phyloP scores from a whole-genome alignment of 2,888 invertebrate genomes.

The Neoscelio sp. region DNA sequence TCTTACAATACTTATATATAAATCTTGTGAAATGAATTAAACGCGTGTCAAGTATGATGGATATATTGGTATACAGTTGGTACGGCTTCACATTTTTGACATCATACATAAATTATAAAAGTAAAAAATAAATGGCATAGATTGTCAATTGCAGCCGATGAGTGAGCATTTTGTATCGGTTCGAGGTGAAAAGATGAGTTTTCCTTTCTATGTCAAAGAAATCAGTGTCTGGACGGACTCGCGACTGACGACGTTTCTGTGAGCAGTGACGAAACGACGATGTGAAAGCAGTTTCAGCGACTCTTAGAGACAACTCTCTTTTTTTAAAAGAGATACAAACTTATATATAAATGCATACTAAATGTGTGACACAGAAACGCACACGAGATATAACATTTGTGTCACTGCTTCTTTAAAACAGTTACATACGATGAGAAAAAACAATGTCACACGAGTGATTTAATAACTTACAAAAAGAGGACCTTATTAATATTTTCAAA shows the following conservation, averaged over 20 bases:
- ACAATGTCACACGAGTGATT: no score
- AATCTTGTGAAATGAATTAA: no score
- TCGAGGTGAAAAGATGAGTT: constrained; percentile 70
- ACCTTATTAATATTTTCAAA: no score
- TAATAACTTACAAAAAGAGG: no score
- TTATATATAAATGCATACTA: constrained; percentile 13
- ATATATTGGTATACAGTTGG: no score
- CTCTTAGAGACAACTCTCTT: constrained; percentile 71
- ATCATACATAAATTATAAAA: constrained; percentile 34
- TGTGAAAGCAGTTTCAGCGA: constrained; percentile 80
- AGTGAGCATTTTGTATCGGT: constrained; percentile 31
- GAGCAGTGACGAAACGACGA: constrained; percentile 77
- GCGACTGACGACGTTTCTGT: constrained; percentile 71
- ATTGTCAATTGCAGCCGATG: constrained; percentile 28
- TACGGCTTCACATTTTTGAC: no score
- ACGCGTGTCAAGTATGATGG: no score
- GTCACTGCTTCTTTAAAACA: no score
- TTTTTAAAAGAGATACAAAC: constrained; percentile 57
- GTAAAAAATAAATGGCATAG: constrained; percentile 4
- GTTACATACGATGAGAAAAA: no score
- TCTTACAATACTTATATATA: no score
- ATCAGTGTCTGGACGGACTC: constrained; percentile 70
- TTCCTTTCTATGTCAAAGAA: constrained; percentile 80
- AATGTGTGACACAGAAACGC: constrained; percentile 15
- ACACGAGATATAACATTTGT: no score